phyloP scores from a whole-genome alignment of 2,888 invertebrate species.

The Encarsia formosa region DNA sequence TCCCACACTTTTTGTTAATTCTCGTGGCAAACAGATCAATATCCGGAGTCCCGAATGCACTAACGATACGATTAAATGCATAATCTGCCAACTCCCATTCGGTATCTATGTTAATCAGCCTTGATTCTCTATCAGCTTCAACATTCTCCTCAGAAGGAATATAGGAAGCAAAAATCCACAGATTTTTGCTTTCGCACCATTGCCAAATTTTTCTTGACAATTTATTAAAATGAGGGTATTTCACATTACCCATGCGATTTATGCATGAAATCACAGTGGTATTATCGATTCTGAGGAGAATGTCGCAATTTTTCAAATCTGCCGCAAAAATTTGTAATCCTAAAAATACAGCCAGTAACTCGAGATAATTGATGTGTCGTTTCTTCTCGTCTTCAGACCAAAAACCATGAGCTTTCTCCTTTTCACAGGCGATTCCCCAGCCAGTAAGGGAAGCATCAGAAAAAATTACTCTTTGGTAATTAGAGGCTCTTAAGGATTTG shows the following conservation, averaged over 20 bases:
- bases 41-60: conserved; percentile 7
- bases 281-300: background rate
- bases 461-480: conserved; percentile 13
- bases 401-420: conserved; percentile 21
- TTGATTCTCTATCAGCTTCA: no score
- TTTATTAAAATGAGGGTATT: background rate
- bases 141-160: no score
- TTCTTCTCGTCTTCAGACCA: conserved; percentile 22
- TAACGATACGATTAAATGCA: conserved; percentile 14
- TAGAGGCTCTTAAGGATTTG: background rate
- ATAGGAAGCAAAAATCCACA: background rate
- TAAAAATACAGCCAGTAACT: conserved; percentile 19
- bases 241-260: background rate
- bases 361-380: conserved; percentile 25
- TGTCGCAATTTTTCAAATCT: background rate
- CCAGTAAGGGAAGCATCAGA: conserved; percentile 27
- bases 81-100: conserved; percentile 13
- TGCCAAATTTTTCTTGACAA: background rate
- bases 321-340: conserved; percentile 25
- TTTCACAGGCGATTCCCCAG: conserved; percentile 19
- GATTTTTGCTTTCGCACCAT: background rate
- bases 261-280: background rate
- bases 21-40: conserved; percentile 21
- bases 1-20: conserved; percentile 19
- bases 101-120: no score